phyloP scores from a whole-genome alignment of 2,888 invertebrate species.

The Argyra leucocephala region DNA sequence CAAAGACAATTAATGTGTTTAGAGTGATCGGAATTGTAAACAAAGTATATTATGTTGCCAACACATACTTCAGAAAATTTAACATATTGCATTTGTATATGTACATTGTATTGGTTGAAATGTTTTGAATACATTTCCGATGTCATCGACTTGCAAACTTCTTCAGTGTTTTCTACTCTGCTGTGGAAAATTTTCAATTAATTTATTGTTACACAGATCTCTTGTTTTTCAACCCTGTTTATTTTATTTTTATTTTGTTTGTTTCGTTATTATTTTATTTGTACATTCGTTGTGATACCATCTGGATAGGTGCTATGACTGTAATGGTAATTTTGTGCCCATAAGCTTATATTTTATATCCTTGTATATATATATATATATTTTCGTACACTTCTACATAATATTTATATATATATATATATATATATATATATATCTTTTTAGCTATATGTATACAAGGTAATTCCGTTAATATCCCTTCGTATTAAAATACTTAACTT shows the following conservation, averaged over 20 bases:
- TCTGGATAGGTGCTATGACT: slow-evolving; percentile 6
- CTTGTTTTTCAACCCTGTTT: too few relatives aligned
- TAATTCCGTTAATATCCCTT: slow-evolving; percentile 3
- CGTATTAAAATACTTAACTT: slow-evolving; percentile 2
- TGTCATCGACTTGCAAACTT: too few relatives aligned
- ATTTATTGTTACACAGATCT: background rate
- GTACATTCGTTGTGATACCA: background rate
- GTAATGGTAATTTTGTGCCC: slow-evolving; percentile 4
- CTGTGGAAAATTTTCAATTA: background rate
- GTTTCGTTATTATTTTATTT: background rate
- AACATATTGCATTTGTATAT: too few relatives aligned
- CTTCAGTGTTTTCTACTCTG: background rate
- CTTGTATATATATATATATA: background rate
- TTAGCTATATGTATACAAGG: background rate
- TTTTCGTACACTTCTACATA: background rate
- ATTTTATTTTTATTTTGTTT: background rate
- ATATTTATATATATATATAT: background rate
- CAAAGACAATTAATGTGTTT: too few relatives aligned
- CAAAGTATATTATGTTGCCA: too few relatives aligned
- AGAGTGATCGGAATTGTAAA: too few relatives aligned
- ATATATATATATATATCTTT: background rate
- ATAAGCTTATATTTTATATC: background rate
- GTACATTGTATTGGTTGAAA: too few relatives aligned
- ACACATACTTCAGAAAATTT: too few relatives aligned
- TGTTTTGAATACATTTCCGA: too few relatives aligned